These are phyloP conservation scores for Sepiola atlantica DNA, from an alignment of 2,888 invertebrate genomes.

Conservation along the genomic window DNA sequence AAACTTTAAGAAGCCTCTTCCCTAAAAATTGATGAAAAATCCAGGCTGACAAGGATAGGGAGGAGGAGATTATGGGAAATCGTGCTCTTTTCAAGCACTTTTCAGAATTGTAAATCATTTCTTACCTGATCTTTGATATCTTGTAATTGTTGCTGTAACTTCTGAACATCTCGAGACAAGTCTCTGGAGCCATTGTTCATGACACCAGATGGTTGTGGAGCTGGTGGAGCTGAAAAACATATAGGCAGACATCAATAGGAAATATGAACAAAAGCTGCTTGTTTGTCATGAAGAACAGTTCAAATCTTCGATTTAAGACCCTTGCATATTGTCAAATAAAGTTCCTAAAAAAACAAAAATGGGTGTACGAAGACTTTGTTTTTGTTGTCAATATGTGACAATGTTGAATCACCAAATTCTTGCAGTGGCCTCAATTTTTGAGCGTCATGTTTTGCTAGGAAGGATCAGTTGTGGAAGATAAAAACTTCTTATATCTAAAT, in stretches of 20 bases:
- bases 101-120: not conserved
- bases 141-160: slow-evolving; percentile 93
- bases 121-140: slow-evolving; percentile 95
- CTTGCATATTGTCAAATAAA: too few relatives aligned
- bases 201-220: slow-evolving; percentile 66
- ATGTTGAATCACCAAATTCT: too few relatives aligned
- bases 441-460: too few relatives aligned
- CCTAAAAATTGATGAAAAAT: too few relatives aligned
- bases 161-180: slow-evolving; percentile 85
- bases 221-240: slow-evolving; percentile 67
- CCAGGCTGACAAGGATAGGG: too few relatives aligned
- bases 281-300: not conserved
- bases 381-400: not conserved
- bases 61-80: too few relatives aligned
- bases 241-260: not conserved
- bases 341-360: too few relatives aligned
- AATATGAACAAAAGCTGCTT: not conserved
- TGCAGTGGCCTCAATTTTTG: too few relatives aligned
- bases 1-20: not conserved
- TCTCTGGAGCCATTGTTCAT: slow-evolving; percentile 74
- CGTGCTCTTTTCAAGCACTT: too few relatives aligned
- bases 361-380: not conserved
- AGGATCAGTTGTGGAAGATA: too few relatives aligned
- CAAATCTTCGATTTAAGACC: not conserved
- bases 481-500: too few relatives aligned